Evolutionary conservation across 1,140 invertebrate species (phyloP), one percentile per base, ranked within the genome.

Genomic region (Drosophila prosaltans): DNA sequence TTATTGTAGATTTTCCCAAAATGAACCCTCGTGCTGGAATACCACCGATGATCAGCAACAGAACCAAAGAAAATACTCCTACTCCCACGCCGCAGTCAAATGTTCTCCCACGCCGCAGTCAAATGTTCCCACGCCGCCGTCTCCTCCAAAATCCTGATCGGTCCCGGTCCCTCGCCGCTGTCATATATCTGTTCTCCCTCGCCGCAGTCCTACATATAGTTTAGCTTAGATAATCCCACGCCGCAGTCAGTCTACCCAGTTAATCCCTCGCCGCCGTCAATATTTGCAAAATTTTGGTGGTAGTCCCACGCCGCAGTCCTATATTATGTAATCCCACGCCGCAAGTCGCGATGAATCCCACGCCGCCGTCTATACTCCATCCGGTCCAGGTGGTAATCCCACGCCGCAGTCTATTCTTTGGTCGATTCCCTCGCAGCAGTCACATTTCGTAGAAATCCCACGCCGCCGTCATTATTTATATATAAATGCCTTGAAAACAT

Each of bases 101-200:
- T 30, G 28, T 16, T 16, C 61, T 90, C 80, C 89, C 81, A 62
- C 86, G 84, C 76, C 43, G 83, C 84, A 21, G 81, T 90, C 84
- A n/a, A 11, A 36, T 16, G 2, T 1, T 70, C 67, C 67, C 67
- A 4, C 67, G 67, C 67, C 11, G 67, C 72, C 21, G 7, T 63
- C 24, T 16, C 16, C 16, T 16, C 16, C 16, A 16, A 16, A 16
- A 16, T 16, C 16, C 16, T 16, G 16, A 16, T 16, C 16, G 16
- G 16, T 16, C 26, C 26, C 28, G 4, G 6, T 67, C 72, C 76
- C 64, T 21, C 74, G 76, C 73, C 55, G 76, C 61, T 8, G 67
- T 76, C 72, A 16, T 8, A 8, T 3, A 16, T 16, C 2, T 16
- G 0, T 3, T 6, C 6, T 26, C 75, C 75, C 74, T n/a, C 78